Evolutionary conservation across 1,140 invertebrate species (phyloP).

Genomic region (Drosophila virilis): DNA sequence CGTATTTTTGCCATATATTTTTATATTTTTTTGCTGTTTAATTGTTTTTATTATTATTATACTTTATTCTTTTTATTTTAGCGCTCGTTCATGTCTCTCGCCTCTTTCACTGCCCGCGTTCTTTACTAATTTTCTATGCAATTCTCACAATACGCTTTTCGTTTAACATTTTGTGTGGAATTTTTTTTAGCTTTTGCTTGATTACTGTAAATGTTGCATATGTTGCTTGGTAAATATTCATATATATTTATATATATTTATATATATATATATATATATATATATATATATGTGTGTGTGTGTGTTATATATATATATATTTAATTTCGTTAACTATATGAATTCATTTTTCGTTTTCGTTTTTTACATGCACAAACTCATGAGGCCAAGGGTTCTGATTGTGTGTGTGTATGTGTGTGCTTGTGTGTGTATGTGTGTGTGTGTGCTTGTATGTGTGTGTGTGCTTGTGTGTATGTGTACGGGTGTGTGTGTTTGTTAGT

Average conservation of each 20-base stretch:
- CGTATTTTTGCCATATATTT: neutral
- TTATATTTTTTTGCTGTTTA: neutral
- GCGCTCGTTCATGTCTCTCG: neutral
- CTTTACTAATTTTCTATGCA: constrained; percentile 12
- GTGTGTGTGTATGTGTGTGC: constrained; percentile 9
- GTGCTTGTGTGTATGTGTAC: constrained; percentile 1
- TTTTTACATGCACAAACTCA: constrained; percentile 80
- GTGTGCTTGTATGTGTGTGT: neutral
- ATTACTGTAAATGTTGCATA: constrained; percentile 43
- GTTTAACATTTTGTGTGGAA: constrained; percentile 18
- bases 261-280: constrained; percentile 12
- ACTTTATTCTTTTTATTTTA: neutral
- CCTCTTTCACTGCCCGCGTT: neutral
- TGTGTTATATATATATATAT: constrained; percentile 7
- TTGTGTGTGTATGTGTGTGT: constrained; percentile 1
- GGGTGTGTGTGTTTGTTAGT: constrained; percentile 5
- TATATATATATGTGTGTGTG: neutral
- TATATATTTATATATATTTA: constrained; percentile 42
- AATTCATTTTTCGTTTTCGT: constrained; percentile 52
- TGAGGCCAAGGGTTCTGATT: constrained; percentile 63
- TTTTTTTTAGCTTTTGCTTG: constrained; percentile 1
- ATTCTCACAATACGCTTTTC: constrained; percentile 9
- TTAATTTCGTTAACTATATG: constrained; percentile 28
- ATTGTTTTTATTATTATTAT: neutral
- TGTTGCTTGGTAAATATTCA: constrained; percentile 26